Percentiles rank a stretch among this genome's conserved stretches.
These are phyloP conservation scores for Platichthys stellatus DNA, from an alignment of 2,113 vertebrate genomes.

Conservation along the genomic window DNA sequence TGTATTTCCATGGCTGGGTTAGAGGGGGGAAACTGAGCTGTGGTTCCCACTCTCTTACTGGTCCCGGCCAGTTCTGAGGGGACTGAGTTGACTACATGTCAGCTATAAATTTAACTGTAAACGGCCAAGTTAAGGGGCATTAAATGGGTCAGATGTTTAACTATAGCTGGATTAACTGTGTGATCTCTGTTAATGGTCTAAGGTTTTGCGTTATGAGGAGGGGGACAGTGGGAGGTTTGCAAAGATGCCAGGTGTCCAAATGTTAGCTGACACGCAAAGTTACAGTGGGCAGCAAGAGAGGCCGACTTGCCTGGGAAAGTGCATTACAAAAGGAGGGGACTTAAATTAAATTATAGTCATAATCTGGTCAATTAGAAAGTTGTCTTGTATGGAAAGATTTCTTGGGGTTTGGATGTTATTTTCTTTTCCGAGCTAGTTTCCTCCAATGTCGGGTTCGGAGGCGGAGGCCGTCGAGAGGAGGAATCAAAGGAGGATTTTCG, in stretches of 20 bases:
- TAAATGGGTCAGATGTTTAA: conserved; percentile 75
- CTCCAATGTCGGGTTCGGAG: conserved; percentile 11
- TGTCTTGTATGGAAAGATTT: conserved; percentile 41
- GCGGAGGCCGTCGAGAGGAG: conserved; percentile 4
- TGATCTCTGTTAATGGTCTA: conserved; percentile 65
- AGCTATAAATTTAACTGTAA: conserved; percentile 72
- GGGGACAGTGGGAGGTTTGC: conserved; percentile 48
- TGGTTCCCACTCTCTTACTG: conserved; percentile 50
- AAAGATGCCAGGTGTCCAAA: conserved; percentile 52
- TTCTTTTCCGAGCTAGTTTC: conserved; percentile 48
- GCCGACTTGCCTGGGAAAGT: conserved; percentile 5
- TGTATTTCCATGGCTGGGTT: conserved; percentile 78
- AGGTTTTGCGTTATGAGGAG: conserved; percentile 52
- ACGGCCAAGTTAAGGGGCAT: conserved; percentile 61
- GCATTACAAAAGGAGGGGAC: conserved; percentile 6
- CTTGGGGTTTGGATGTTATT: conserved; percentile 31
- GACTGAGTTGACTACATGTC: conserved; percentile 49
- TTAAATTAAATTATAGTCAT: conserved; percentile 17
- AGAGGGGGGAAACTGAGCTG: conserved; percentile 54
- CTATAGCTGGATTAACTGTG: conserved; percentile 66
- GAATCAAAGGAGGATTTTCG: conserved; percentile 34
- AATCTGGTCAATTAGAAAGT: conserved; percentile 42
- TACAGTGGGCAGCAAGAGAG: background rate
- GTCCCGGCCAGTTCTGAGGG: conserved; percentile 35
- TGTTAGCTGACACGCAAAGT: conserved; percentile 21